These are phyloP conservation scores for Pheosia gnoma DNA, from an alignment of 2,888 invertebrate species.

Conservation along the genomic window DNA sequence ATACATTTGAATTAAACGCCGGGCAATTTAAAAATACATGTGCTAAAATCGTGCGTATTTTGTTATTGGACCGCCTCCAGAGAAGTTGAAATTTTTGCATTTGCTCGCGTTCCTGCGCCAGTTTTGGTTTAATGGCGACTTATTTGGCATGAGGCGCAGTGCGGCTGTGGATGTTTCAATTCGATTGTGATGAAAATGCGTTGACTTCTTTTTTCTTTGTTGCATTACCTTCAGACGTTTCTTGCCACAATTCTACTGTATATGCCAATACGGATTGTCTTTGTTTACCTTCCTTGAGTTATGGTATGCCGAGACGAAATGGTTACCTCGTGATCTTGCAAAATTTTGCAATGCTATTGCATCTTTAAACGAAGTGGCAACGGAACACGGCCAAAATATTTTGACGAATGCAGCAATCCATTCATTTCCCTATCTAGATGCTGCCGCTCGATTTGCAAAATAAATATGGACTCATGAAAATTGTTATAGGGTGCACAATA, in stretches of 20 bases:
- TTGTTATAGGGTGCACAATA: no score
- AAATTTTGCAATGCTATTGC: not conserved
- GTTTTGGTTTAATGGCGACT: conserved; percentile 32
- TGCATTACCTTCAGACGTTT: not conserved
- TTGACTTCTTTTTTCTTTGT: not conserved
- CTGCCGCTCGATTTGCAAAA: no score
- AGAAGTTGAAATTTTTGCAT: conserved; percentile 46
- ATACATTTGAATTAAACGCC: conserved; percentile 19
- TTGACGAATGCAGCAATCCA: not conserved
- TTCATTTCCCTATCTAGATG: not conserved
- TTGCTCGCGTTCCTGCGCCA: conserved; percentile 30
- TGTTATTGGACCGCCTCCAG: conserved; percentile 56
- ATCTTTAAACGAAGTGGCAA: not conserved
- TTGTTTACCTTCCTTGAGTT: not conserved
- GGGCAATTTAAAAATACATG: conserved; percentile 32
- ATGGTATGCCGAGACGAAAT: not conserved
- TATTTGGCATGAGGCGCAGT: not conserved
- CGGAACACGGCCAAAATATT: not conserved
- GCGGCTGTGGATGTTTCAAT: not conserved
- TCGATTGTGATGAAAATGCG: not conserved
- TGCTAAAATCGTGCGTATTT: conserved; percentile 35
- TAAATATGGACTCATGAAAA: no score
- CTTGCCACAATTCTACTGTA: not conserved
- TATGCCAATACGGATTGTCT: not conserved
- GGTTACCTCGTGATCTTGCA: not conserved